Evolutionary conservation across 1,140 invertebrate species (phyloP), one percentile per base, ranked within the genome.

Genomic region (Nixonia krombeini): DNA sequence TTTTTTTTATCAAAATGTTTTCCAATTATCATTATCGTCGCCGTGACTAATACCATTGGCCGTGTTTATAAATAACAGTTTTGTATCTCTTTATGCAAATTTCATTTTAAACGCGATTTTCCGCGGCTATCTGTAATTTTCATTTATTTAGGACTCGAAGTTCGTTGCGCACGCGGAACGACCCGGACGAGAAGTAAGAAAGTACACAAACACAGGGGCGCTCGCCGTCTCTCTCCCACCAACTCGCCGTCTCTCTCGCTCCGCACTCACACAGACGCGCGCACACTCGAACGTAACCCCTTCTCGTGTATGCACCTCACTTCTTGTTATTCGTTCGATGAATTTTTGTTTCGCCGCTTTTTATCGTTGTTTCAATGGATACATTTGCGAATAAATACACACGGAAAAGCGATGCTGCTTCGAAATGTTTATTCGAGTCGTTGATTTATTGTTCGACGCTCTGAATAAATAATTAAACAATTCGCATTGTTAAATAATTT

Each of bases 91-190:
- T 35, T 13, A 21, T 21, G 21, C 21, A 3, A 3, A 21, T 21
- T 3, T 2, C 21, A 3, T 21, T 21, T 21, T 21, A 3, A 44
- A 40, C 13, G 18, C 37, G 17, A 38, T 58, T 58, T 58, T 57
- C 16, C 51, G 47, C 46, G 55, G 52, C 51, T 56, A 57, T 70
- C 64, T 59, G 61, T 56, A 47, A 64, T 64, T 70, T 64, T 64
- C 64, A 70, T 70, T 64, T 70, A 64, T 64, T 64, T 63, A 59
- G 56, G 56, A 59, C 56, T 64, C 55, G 44, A 51, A 55, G 50
- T 70, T 47, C 49, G 58, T 69, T 58, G 53, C 53, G 53, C 45
- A 49, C 58, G 46, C 58, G 66, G 55, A 55, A 63, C 57, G 65
- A 62, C 65, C 50, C 53, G 57, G 33, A 28, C 49, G 58, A 63